phyloP scores from a whole-genome alignment of 2,888 invertebrate genomes.

The Melieria crassipennis region DNA sequence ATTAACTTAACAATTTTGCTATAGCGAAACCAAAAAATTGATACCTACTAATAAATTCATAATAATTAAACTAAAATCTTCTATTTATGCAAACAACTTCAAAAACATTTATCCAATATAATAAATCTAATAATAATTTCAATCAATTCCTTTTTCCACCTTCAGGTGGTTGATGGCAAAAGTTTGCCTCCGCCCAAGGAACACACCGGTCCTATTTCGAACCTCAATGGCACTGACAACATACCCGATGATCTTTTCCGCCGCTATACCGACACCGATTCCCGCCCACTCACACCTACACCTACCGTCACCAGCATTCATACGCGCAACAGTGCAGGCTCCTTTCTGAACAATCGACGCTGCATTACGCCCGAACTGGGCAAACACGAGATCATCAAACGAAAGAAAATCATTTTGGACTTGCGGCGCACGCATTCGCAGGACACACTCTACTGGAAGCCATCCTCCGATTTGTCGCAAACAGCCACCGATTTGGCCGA shows the following conservation, averaged over 20 bases:
- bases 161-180: slow-evolving; percentile 52
- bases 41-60: too few relatives aligned
- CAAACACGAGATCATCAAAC: slow-evolving; percentile 66
- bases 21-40: too few relatives aligned
- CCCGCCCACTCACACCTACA: slow-evolving; percentile 82
- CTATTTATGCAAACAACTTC: too few relatives aligned
- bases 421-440: slow-evolving; percentile 67
- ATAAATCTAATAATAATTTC: background rate
- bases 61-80: too few relatives aligned
- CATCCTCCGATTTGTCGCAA: slow-evolving; percentile 66
- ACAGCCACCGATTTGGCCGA: slow-evolving; percentile 47
- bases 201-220: slow-evolving; percentile 19
- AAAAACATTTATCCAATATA: background rate
- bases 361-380: slow-evolving; percentile 79
- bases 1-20: background rate
- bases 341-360: slow-evolving; percentile 67
- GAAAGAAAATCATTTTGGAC: slow-evolving; percentile 78
- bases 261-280: slow-evolving; percentile 86
- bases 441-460: slow-evolving; percentile 69
- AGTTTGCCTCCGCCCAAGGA: slow-evolving; percentile 44
- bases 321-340: slow-evolving; percentile 73
- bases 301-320: slow-evolving; percentile 80
- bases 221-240: slow-evolving; percentile 66
- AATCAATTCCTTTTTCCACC: background rate
- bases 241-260: slow-evolving; percentile 81